Percentiles rank a stretch among this genome's conserved stretches.
Evolutionary conservation across 1,140 invertebrate genomes (phyloP).

Genomic region (Polyergus mexicanus): DNA sequence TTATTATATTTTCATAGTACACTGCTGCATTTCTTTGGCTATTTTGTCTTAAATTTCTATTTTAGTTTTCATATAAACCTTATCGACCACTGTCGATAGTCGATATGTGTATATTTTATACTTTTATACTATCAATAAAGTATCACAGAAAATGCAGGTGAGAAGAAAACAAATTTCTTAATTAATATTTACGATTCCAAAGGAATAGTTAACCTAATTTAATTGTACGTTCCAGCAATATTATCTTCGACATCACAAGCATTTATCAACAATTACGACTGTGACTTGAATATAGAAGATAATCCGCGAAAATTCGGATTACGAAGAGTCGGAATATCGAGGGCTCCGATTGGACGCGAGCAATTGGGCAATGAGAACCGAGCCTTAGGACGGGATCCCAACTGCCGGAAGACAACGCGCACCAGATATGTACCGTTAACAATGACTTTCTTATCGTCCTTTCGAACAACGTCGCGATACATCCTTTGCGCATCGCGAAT

Average conservation of each 20-base stretch:
- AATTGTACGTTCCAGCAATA: not conserved
- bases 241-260: not conserved
- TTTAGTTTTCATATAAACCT: not conserved
- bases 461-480: too few species aligned
- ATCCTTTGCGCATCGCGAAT: not conserved
- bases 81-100: too few species aligned
- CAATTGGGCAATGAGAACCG: slow-evolving; percentile 23
- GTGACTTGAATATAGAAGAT: too few species aligned
- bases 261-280: not conserved
- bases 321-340: not conserved
- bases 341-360: slow-evolving; percentile 33
- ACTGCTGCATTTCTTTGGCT: not conserved
- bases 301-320: not conserved
- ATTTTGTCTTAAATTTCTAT: not conserved
- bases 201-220: not conserved
- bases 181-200: not conserved
- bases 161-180: too few species aligned
- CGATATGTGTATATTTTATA: too few species aligned
- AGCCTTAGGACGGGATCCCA: slow-evolving; percentile 62
- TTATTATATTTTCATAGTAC: not conserved
- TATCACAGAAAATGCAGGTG: too few species aligned
- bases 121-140: too few species aligned
- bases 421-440: slow-evolving; percentile 23
- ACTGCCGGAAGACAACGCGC: slow-evolving; percentile 35
- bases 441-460: not conserved